Conservation (phyloP, 1,140 invertebrate genomes). For the Zaprionus kolodkinae region DNA sequence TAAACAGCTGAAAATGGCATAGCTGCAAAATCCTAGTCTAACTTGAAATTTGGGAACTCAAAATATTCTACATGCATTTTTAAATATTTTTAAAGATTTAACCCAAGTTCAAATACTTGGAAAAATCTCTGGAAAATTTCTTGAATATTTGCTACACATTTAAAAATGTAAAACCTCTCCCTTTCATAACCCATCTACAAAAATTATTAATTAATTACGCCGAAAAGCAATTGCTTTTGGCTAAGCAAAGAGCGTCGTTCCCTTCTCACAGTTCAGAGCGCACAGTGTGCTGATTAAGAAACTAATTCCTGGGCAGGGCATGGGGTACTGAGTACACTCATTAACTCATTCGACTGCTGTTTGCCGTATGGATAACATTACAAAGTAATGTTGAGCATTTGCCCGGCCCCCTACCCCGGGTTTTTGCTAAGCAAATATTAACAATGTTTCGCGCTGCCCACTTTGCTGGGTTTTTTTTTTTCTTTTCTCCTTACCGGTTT, state of each 20-base stretch:
- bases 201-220: slow-evolving; percentile 8
- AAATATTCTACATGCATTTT: no score
- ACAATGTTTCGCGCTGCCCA: slow-evolving; percentile 60
- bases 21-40: background rate
- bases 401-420: slow-evolving; percentile 2
- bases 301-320: slow-evolving; percentile 31
- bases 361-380: slow-evolving; percentile 60
- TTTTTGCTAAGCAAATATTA: slow-evolving; percentile 71
- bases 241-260: background rate
- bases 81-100: background rate
- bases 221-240: slow-evolving; percentile 6
- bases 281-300: slow-evolving; percentile 59
- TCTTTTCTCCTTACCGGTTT: slow-evolving; percentile 10
- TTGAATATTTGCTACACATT: background rate
- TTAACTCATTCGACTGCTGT: slow-evolving; percentile 45
- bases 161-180: background rate
- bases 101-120: background rate
- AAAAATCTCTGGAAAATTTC: background rate
- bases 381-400: slow-evolving; percentile 53
- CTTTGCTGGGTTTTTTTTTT: slow-evolving; percentile 60
- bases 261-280: background rate
- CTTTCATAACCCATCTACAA: background rate
- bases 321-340: slow-evolving; percentile 13
- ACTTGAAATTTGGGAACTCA: background rate
- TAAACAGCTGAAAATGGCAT: background rate